A percentile compares a stretch with the other conserved stretches of the same genome.
Evolutionary conservation across 1,140 invertebrate species (phyloP).

Genomic region (Vanessa tameamea): DNA sequence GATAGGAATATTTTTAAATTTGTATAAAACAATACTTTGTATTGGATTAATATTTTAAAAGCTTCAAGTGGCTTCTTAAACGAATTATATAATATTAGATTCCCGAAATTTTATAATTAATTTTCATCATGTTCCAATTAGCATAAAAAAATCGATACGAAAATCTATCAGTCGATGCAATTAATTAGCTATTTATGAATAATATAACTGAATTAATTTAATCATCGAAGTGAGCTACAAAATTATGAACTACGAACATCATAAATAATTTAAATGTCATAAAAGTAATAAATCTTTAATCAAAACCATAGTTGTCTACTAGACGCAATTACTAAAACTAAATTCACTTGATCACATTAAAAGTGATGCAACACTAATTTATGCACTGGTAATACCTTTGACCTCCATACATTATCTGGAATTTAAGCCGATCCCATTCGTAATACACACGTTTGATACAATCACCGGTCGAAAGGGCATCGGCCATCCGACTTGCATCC

Average conservation of each 20-base stretch:
- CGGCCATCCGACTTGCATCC: conserved; percentile 23
- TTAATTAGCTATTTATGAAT: neutral
- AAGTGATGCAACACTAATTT: conserved; percentile 8
- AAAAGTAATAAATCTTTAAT: neutral
- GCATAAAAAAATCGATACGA: too few species aligned
- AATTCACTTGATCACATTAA: neutral
- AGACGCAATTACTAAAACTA: neutral
- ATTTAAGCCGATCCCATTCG: conserved; percentile 19
- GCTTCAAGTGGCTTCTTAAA: too few species aligned
- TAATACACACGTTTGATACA: conserved; percentile 17
- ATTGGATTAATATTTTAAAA: too few species aligned
- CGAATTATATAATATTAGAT: too few species aligned
- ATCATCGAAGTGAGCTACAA: too few species aligned
- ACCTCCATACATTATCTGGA: conserved; percentile 19
- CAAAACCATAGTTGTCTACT: neutral
- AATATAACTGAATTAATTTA: neutral
- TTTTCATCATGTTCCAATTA: too few species aligned
- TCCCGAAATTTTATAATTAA: too few species aligned
- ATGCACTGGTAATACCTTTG: conserved; percentile 12
- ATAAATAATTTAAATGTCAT: neutral
- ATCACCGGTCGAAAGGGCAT: conserved; percentile 32
- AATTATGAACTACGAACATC: neutral
- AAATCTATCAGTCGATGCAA: neutral
- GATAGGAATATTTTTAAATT: too few species aligned
- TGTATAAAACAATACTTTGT: too few species aligned